Evolutionary conservation across 2,797 vertebrate genomes (phyloP).

Genomic region (Sebastes minor): DNA sequence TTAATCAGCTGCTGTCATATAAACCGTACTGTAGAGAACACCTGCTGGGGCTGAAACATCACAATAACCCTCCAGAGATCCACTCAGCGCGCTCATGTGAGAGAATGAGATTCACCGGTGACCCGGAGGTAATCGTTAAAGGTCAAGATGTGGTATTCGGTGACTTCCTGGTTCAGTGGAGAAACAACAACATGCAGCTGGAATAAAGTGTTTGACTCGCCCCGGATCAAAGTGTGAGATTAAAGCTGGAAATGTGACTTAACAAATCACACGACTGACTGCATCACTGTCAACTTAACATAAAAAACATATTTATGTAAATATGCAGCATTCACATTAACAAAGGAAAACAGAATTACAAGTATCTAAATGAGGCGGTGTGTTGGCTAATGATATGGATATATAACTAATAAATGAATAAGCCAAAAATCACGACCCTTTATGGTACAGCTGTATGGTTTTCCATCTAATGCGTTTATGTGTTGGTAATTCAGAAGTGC

Average conservation of each 20-base stretch:
- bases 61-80: not conserved
- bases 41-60: slow-evolving; percentile 19
- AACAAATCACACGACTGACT: no score
- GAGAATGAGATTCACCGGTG: slow-evolving; percentile 3
- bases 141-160: not conserved
- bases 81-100: not conserved
- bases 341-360: not conserved
- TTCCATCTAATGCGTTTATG: not conserved
- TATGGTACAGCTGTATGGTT: no score
- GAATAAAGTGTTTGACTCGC: not conserved
- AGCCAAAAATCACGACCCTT: no score
- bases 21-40: not conserved
- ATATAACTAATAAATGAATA: no score
- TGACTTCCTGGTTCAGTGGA: not conserved
- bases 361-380: no score
- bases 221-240: not conserved
- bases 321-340: not conserved
- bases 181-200: not conserved
- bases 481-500: not conserved
- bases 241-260: not conserved
- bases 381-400: no score
- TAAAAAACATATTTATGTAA: no score
- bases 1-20: not conserved
- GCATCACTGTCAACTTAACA: not conserved
- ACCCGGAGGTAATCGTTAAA: not conserved